Evolutionary conservation across 2,888 invertebrate species (phyloP).

Genomic region (Cerastis rubricosa): DNA sequence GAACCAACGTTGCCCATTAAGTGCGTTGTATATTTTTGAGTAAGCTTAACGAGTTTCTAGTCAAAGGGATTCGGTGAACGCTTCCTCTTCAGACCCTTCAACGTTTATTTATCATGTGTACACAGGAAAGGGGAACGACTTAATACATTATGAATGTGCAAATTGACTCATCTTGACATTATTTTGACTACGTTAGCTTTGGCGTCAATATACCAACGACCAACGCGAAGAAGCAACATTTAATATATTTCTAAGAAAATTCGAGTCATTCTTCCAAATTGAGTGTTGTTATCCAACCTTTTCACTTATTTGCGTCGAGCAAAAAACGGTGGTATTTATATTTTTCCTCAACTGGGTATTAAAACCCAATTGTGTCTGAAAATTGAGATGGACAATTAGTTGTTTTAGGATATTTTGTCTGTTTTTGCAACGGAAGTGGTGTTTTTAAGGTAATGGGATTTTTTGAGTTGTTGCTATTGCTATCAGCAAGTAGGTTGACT

Average conservation of each 20-base stretch:
- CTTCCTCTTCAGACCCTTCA: constrained; percentile 31
- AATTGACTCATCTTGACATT: constrained; percentile 54
- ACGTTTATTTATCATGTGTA: constrained; percentile 46
- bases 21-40: constrained; percentile 40
- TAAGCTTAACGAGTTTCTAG: constrained; percentile 36
- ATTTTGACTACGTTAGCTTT: constrained; percentile 46
- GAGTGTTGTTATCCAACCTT: constrained; percentile 50
- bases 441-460: neutral
- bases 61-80: constrained; percentile 36
- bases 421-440: constrained; percentile 1
- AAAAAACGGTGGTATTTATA: constrained; percentile 46
- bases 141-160: constrained; percentile 58
- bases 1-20: constrained; percentile 35
- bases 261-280: constrained; percentile 58
- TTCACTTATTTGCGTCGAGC: constrained; percentile 31
- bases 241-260: constrained; percentile 51
- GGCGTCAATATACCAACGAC: constrained; percentile 28
- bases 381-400: constrained; percentile 32
- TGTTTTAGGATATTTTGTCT: constrained; percentile 11
- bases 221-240: constrained; percentile 29
- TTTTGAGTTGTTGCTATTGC: neutral
- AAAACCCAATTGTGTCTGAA: constrained; percentile 42
- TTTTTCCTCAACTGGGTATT: constrained; percentile 30
- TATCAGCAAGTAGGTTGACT: neutral
- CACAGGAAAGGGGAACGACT: constrained; percentile 24